These are phyloP conservation scores for Poeciliopsis retropinna DNA, from an alignment of 2,113 vertebrate species.

Conservation along the genomic window DNA sequence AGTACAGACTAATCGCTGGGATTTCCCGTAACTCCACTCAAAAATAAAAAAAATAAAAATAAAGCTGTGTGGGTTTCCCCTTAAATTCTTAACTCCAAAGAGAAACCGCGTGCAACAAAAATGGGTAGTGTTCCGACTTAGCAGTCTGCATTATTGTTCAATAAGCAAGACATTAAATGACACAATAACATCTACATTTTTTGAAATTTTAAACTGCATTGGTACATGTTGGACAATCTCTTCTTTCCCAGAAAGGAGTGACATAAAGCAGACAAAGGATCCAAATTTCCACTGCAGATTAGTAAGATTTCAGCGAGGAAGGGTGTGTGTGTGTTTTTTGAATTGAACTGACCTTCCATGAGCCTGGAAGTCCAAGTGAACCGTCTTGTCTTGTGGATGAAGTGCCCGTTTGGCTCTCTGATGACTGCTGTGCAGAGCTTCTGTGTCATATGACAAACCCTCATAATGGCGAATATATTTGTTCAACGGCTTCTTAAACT, in stretches of 20 bases:
- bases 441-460: constrained; percentile 90
- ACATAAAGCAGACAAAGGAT: background rate
- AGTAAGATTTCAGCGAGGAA: background rate
- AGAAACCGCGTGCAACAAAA: background rate
- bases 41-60: too few relatives aligned
- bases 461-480: constrained; percentile 96
- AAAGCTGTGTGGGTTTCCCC: background rate
- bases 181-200: too few relatives aligned
- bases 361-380: constrained; percentile 92
- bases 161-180: background rate
- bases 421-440: constrained; percentile 92
- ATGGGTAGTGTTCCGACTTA: background rate
- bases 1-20: too few relatives aligned
- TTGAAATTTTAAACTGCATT: too few relatives aligned
- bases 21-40: too few relatives aligned
- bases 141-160: background rate
- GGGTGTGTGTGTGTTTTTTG: background rate
- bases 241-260: background rate
- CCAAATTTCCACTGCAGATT: constrained; percentile 2
- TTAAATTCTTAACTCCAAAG: background rate
- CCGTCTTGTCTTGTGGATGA: constrained; percentile 85
- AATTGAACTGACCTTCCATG: constrained; percentile 90
- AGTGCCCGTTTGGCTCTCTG: constrained; percentile 95
- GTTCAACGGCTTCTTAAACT: constrained; percentile 88
- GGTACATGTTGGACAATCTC: background rate